Evolutionary conservation across 2,797 vertebrate genomes (phyloP), one percentile per base, ranked within the genome.

Genomic region (Siniperca undulata): DNA sequence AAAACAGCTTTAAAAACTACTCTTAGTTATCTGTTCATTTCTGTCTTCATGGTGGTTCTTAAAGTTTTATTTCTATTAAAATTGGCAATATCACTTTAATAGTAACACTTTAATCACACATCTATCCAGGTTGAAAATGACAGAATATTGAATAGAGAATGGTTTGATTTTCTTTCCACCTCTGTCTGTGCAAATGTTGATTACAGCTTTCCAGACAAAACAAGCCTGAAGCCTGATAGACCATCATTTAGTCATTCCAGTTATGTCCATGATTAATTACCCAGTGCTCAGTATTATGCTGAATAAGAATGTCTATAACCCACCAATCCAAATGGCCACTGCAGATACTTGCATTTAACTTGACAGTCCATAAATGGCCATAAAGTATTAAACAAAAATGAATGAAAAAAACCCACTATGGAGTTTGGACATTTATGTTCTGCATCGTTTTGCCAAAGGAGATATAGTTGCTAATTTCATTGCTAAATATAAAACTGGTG

Each of bases 261-360:
- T 89, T 74, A 83, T 80, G 61, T 52, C 5, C 40, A 44, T 88
- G 86, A 92, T 89, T 90, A 83, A 89, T 88, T 78, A 77, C 61
- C 36, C 59, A n/a, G 30, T 27, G 42, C 61, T 83, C 40, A 44
- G 67, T 66, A 58, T 79, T 79, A 80, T 88, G 66, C 75, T 81
- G 85, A 86, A 80, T 80, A 85, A 70, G 55, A 74, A 68, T 34
- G 11, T 74, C 34, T 64, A 73, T 74, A 76, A 55, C 44, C 66
- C 53, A 72, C 38, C 69, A 62, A 62, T 79, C 50, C 38, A 82
- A 90, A 82, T 65, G 66, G 69, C 9, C 16, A 7, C 59, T 71
- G 70, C 70, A 84, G 72, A 78, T 61, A 78, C 48, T 80, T 53
- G 30, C 68, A 80, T 88, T 90, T 83, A 81, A 61, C 20, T 66